Conservation (phyloP, 2,888 invertebrate species). For the Rhabditoides inermis region DNA sequence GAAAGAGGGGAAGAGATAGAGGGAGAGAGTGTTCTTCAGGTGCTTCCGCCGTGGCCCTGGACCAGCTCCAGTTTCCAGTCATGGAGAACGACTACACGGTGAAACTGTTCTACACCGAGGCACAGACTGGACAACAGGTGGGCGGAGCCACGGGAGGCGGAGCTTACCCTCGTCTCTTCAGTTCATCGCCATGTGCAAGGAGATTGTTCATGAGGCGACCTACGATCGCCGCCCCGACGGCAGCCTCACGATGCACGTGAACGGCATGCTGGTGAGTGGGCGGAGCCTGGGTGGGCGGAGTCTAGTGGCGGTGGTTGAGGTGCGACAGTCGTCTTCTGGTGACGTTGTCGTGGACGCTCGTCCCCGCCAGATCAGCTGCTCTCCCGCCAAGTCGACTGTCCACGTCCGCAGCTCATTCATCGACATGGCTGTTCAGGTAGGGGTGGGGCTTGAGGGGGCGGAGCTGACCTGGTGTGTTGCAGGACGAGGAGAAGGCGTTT, state of each 20-base stretch:
- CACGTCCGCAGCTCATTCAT: conserved; percentile 53
- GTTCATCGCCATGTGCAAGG: conserved; percentile 45
- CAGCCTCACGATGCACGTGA: conserved; percentile 51
- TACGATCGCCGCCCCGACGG: conserved; percentile 51
- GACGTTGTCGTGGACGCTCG: conserved; percentile 54
- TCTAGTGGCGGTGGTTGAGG: background rate
- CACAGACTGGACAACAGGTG: conserved; percentile 23
- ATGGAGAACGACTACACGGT: conserved; percentile 43
- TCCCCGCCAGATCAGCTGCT: conserved; percentile 53
- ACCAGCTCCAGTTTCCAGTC: conserved; percentile 51
- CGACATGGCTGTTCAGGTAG: conserved; percentile 53
- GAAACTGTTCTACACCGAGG: conserved; percentile 40
- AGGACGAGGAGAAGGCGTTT: conserved; percentile 43
- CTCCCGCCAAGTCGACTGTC: conserved; percentile 49
- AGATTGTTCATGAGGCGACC: conserved; percentile 51
- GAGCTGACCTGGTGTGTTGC: conserved; percentile 8
- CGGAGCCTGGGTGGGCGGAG: background rate
- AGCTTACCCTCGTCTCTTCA: conserved; percentile 7
- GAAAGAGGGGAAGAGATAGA: background rate
- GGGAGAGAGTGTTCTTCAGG: too few relatives aligned
- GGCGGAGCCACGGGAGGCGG: background rate
- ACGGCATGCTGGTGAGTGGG: conserved; percentile 41
- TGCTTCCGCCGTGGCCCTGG: conserved; percentile 52
- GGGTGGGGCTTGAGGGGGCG: too few relatives aligned
- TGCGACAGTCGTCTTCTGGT: conserved; percentile 47